phyloP scores from a whole-genome alignment of 2,888 invertebrate genomes.

The Dolomedes plantarius region DNA sequence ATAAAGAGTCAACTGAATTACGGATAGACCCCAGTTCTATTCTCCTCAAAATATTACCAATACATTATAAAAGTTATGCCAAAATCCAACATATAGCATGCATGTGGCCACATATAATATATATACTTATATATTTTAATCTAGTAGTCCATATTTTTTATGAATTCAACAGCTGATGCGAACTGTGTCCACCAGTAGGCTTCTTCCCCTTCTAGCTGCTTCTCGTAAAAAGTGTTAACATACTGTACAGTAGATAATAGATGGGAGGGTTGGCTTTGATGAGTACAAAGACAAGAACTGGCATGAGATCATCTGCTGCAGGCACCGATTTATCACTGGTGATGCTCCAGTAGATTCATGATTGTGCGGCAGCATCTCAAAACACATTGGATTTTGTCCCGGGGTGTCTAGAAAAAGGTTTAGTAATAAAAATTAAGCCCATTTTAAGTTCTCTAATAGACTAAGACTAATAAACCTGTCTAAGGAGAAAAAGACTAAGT shows the following conservation, averaged over 20 bases:
- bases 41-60: constrained; percentile 1
- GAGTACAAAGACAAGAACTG: constrained; percentile 96
- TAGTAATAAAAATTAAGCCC: no score
- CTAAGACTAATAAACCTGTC: no score
- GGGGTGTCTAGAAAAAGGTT: constrained; percentile 81
- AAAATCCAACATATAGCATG: neutral
- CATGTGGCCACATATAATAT: constrained; percentile 15
- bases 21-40: neutral
- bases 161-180: constrained; percentile 96
- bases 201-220: constrained; percentile 90
- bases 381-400: constrained; percentile 89
- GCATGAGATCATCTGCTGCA: constrained; percentile 94
- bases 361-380: constrained; percentile 93
- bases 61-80: constrained; percentile 6
- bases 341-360: constrained; percentile 92
- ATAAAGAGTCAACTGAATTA: neutral
- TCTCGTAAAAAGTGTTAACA: constrained; percentile 92
- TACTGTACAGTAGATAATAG: constrained; percentile 96
- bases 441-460: no score
- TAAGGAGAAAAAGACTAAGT: no score
- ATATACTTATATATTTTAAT: constrained; percentile 2
- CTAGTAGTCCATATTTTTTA: constrained; percentile 95
- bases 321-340: constrained; percentile 85
- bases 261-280: constrained; percentile 96
- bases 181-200: constrained; percentile 99